Evolutionary conservation across 2,113 vertebrate species (phyloP).

Genomic region (Nothobranchius kuhntae): DNA sequence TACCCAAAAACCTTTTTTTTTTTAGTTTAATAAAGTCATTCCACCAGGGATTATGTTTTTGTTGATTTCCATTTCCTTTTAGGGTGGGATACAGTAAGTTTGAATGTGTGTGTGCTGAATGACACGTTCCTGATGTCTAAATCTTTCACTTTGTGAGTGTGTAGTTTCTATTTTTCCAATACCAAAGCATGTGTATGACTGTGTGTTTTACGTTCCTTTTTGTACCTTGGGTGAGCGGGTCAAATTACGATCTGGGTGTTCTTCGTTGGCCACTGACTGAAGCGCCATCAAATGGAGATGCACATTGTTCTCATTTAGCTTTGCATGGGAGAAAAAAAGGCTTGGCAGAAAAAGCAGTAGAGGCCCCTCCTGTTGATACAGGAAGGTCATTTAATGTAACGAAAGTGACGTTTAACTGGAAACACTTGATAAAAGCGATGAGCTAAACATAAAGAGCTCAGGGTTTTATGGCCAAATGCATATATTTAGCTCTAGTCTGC

Average conservation of each 20-base stretch:
- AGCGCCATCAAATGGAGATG: constrained; percentile 52
- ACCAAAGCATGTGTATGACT: constrained; percentile 22
- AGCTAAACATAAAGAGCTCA: neutral
- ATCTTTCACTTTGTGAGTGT: constrained; percentile 3
- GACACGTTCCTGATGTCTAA: neutral
- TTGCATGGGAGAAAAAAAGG: constrained; percentile 44
- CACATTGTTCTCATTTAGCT: constrained; percentile 72
- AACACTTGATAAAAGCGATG: constrained; percentile 32
- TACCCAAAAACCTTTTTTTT: constrained; percentile 1
- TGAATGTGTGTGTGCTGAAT: constrained; percentile 7
- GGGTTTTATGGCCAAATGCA: neutral
- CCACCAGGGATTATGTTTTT: constrained; percentile 9
- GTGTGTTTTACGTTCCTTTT: constrained; percentile 9
- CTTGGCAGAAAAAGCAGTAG: constrained; percentile 53
- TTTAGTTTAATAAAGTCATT: constrained; percentile 26
- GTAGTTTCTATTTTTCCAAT: constrained; percentile 9
- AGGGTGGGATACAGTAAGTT: constrained; percentile 1
- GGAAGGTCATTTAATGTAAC: constrained; percentile 45
- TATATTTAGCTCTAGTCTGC: neutral
- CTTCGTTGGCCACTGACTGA: constrained; percentile 20
- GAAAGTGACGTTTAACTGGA: constrained; percentile 55
- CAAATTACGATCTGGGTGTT: constrained; percentile 45
- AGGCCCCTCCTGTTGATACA: constrained; percentile 44
- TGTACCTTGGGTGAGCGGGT: constrained; percentile 13
- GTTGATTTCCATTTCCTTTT: constrained; percentile 31